Evolutionary conservation across 2,113 vertebrate species (phyloP).

Genomic region (Pardalotus punctatus): DNA sequence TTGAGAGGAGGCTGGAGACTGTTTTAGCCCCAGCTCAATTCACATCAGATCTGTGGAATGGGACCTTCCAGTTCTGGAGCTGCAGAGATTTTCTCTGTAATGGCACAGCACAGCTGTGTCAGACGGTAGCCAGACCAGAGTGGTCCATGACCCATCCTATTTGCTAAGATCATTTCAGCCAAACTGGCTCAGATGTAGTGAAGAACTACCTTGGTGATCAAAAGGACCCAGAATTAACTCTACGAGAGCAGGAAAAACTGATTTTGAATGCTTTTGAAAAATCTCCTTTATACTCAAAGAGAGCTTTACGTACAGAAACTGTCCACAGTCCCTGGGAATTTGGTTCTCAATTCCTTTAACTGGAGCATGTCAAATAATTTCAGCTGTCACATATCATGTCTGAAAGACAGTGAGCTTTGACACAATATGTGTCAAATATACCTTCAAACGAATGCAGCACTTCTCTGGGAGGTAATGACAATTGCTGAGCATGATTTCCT

Average conservation of each 20-base stretch:
- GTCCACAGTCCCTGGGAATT: neutral
- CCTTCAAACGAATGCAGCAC: neutral
- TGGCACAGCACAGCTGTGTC: neutral
- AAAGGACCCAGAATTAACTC: neutral
- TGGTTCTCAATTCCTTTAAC: neutral
- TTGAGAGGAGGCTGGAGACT: neutral
- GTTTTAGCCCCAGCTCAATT: neutral
- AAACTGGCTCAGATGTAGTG: neutral
- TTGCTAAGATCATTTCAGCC: neutral
- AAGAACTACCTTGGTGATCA: neutral
- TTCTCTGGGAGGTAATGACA: neutral
- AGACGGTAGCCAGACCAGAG: neutral
- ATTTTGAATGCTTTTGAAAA: neutral
- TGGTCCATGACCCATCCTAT: neutral
- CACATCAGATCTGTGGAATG: neutral
- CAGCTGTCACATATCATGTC: neutral
- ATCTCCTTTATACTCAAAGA: neutral
- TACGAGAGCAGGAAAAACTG: neutral
- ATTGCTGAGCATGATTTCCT: neutral
- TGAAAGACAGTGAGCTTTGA: neutral
- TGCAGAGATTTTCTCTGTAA: neutral
- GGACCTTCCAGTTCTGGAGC: neutral
- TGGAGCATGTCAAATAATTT: slow-evolving; percentile 6
- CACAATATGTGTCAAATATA: neutral
- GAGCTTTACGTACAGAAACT: neutral